A percentile compares a stretch with the other conserved stretches of the same genome.
These are phyloP conservation scores for Pyrgilauda ruficollis DNA, from an alignment of 2,113 vertebrate species.

Conservation along the genomic window DNA sequence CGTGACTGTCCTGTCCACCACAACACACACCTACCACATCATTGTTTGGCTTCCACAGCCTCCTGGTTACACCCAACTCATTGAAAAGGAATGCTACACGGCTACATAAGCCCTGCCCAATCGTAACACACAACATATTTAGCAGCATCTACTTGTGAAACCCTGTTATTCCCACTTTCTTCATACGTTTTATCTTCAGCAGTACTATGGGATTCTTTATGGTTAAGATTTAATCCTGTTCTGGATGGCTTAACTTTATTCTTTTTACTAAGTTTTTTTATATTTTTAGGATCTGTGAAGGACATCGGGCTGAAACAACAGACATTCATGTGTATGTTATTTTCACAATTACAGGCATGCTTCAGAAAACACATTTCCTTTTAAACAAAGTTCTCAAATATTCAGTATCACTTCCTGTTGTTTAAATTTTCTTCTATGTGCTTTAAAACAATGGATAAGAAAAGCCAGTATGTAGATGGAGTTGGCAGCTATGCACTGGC, in stretches of 20 bases:
- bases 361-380: background rate
- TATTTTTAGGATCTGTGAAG: background rate
- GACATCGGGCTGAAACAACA: background rate
- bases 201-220: background rate
- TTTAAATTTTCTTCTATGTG: background rate
- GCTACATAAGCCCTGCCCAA: background rate
- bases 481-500: background rate
- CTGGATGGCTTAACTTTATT: background rate
- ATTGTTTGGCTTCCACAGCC: background rate
- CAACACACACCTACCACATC: background rate
- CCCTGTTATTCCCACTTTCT: background rate
- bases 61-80: background rate
- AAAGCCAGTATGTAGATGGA: background rate
- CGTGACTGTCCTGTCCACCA: background rate
- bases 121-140: background rate
- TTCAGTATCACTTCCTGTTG: background rate
- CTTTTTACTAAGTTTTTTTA: background rate
- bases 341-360: background rate
- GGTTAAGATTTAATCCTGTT: background rate
- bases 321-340: rapidly evolving
- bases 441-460: background rate
- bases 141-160: background rate
- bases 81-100: background rate
- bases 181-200: background rate
- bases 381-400: background rate